Percentiles rank a stretch among this genome's conserved stretches.
These are phyloP conservation scores for Trachythela sp. DNA, from an alignment of 64 coral and sea anemone genomes.

Conservation along the genomic window DNA sequence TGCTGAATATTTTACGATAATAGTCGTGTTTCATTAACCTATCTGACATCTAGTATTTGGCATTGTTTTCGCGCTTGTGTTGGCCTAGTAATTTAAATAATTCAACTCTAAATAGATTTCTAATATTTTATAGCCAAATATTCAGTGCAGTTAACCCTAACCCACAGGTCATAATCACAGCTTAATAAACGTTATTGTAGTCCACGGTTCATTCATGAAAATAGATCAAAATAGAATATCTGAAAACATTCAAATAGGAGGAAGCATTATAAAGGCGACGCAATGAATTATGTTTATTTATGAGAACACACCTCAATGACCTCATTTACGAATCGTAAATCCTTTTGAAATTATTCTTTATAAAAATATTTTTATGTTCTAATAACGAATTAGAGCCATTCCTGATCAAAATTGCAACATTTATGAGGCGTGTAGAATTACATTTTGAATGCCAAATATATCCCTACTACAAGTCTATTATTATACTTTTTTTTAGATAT, in stretches of 20 bases:
- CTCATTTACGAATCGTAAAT: not conserved
- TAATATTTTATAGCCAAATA: not conserved
- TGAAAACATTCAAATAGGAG: not conserved
- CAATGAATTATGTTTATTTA: not conserved
- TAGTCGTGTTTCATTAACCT: not conserved
- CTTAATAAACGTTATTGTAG: not conserved
- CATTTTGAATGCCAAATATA: not conserved
- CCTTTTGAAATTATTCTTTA: not conserved
- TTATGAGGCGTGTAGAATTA: not conserved
- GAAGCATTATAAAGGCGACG: not conserved
- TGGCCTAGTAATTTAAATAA: not conserved
- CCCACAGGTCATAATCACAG: not conserved
- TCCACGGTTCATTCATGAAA: not conserved
- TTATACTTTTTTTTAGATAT: not conserved
- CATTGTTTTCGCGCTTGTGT: not conserved
- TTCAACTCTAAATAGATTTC: not conserved
- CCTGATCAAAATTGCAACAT: not conserved
- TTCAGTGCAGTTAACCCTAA: not conserved
- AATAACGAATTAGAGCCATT: not conserved
- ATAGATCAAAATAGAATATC: not conserved
- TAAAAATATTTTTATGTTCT: not conserved
- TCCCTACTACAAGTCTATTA: not conserved
- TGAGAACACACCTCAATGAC: conserved; percentile 3
- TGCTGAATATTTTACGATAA: not conserved
- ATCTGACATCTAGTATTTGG: not conserved